Base-by-base conservation (phyloP, 2,888 invertebrate genomes). In the Diarsia mendica region DNA sequence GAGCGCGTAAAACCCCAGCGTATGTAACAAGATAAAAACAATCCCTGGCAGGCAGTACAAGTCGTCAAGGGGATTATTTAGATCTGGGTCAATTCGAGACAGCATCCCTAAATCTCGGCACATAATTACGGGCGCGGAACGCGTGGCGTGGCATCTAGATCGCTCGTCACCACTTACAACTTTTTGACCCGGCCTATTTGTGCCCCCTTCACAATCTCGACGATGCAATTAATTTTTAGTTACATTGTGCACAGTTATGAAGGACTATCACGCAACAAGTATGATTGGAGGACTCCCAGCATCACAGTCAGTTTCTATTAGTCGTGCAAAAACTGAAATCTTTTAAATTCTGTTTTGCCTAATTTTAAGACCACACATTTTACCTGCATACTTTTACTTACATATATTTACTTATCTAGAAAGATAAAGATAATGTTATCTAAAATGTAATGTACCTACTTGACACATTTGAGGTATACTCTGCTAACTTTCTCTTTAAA, bases 11-110 rank as follows among this genome's bases (percentile, higher is more conserved):
- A 61, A 58, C 48, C 51, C 61, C 65, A 73, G 48, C 60, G 44
- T 65, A 85, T 84, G 84, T 84, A 88, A 90, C 80, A 85, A 89
- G 87, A 89, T 79, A 89, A 83, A 91, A 91, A 91, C 89, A 89
- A 88, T 83, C 85, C 81, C 73, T 78, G 85, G 87, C 87, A 87
- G 85, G 87, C 87, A 87, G 86, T 77, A 77, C 68, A 79, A 84
- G 85, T 84, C 85, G 89, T 88, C 90, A 85, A 89, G 88, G 89
- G 91, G 89, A 93, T 93, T 92, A 92, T 89, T 81, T 82, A 88
- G 89, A 94, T 93, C 90, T 94, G 91, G 94, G 94, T 94, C 92
- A 92, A 91, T 91, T 90, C 89, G 83, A 86, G 87, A 84, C 84
- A 82, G 87, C 87, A 89, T 90, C 90, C 91, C 90, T 91, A 93